Percentiles rank a stretch among this genome's conserved stretches.
Conservation (phyloP, 1,140 invertebrate species). For the Apis cerana region DNA sequence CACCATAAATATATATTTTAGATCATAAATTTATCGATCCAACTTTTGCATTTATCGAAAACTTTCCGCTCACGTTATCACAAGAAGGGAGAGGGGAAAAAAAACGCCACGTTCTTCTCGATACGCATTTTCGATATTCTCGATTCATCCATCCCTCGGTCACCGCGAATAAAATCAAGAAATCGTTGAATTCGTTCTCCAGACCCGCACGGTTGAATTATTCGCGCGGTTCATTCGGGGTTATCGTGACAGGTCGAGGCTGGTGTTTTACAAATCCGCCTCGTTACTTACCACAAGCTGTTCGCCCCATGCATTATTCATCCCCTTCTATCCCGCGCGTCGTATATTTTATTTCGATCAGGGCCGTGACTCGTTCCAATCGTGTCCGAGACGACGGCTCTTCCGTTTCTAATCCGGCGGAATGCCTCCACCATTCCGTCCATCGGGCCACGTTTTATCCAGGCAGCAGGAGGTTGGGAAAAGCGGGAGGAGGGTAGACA, state of each 20-base stretch:
- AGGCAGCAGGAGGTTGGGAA: not conserved
- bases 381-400: conserved; percentile 29
- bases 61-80: too few relatives aligned
- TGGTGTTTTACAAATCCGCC: conserved; percentile 64
- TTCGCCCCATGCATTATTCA: conserved; percentile 63
- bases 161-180: not conserved
- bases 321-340: conserved; percentile 48
- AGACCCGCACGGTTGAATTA: conserved; percentile 45
- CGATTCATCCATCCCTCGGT: not conserved
- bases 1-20: too few relatives aligned
- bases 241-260: conserved; percentile 11
- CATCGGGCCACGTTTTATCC: conserved; percentile 49
- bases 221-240: conserved; percentile 51
- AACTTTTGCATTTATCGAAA: too few relatives aligned
- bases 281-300: conserved; percentile 64
- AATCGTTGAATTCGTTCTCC: conserved; percentile 20
- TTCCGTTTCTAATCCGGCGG: conserved; percentile 59
- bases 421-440: conserved; percentile 33
- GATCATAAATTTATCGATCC: too few relatives aligned
- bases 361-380: conserved; percentile 11
- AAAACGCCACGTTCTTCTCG: too few relatives aligned
- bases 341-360: conserved; percentile 66
- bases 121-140: not conserved
- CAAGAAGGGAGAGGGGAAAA: too few relatives aligned
- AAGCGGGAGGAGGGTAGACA: conserved; percentile 13